These are phyloP conservation scores for Lepus oiostolus DNA, from an alignment of 2,797 vertebrate genomes.

Conservation along the genomic window DNA sequence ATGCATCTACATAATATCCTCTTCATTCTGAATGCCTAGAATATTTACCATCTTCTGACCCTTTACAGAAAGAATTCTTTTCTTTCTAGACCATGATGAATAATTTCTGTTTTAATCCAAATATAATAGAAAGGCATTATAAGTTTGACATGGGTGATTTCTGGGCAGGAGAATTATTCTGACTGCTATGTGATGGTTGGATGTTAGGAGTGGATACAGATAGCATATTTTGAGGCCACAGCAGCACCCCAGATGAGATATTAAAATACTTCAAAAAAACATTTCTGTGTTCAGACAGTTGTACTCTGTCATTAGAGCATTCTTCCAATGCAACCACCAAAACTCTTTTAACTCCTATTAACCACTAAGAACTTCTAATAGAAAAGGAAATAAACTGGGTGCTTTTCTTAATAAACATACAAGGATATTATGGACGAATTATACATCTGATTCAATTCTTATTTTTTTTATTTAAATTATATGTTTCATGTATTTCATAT, in stretches of 20 bases:
- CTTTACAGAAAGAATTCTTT: neutral
- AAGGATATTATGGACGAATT: slow-evolving; percentile 47
- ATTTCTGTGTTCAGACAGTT: neutral
- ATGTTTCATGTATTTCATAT: no score
- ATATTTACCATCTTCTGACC: neutral
- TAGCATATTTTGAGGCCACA: neutral
- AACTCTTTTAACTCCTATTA: slow-evolving; percentile 10
- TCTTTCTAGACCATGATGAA: neutral
- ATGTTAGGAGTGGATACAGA: neutral
- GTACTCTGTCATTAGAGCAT: neutral
- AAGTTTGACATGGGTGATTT: neutral
- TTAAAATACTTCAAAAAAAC: neutral
- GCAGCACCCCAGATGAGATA: neutral
- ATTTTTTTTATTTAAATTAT: no score
- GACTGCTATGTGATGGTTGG: neutral
- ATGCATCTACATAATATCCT: neutral
- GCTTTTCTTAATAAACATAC: slow-evolving; percentile 33
- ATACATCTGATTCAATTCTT: neutral
- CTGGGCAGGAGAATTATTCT: neutral
- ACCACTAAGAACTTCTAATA: slow-evolving; percentile 4
- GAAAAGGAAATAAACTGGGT: slow-evolving; percentile 15
- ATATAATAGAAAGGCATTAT: neutral
- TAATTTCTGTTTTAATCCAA: slow-evolving; percentile 5
- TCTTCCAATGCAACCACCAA: no score
- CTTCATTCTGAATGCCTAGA: neutral